Evolutionary conservation across 1,140 invertebrate species (phyloP), one percentile per base, ranked within the genome.

Genomic region (Venturia canescens): DNA sequence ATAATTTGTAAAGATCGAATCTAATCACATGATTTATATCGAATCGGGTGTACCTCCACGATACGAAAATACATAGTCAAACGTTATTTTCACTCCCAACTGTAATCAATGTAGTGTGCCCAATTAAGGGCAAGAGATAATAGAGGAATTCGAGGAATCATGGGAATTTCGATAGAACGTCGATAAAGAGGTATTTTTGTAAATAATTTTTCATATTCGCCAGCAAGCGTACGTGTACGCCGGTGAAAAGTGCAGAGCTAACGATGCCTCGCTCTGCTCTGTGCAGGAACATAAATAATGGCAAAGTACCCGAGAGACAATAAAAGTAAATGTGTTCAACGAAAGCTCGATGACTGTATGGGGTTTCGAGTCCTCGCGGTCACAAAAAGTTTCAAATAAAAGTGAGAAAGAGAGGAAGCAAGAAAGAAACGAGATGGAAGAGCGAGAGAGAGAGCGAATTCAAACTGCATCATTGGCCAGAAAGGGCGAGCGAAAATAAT

Each of bases 401-500:
- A 26, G 21, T 31, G 29, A 34, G n/a, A 31, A 29, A 31, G 29
- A 69, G 15, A 69, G 66, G n/a, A 50, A 63, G 53, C 23, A 57
- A 70, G 27, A 75, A 71, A 76, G 66, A 80, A 75, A 74, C 78
- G 27, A 26, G 15, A 31, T 26, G 50, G 15, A 27, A 74, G 23
- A 74, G 26, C 29, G 21, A 44, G 71, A 31, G 71, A 70, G 44
- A 75, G 78, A 71, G 74, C 77, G 83, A 78, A 83, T 83, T 82
- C 78, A 83, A 77, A 80, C 44, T 60, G 63, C 77, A 76, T 67
- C 66, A 78, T 48, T 71, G 60, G 70, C 38, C 63, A 63, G 70
- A 82, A 83, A 71, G 84, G 82, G 80, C 82, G 78, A 83, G 82
- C 75, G 74, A 81, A 82, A 78, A 77, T 82, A 82, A 85, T 85